Percentiles rank a stretch among this genome's conserved stretches.
phyloP scores from a whole-genome alignment of 1,140 invertebrate species.

The Sitobion miscanthi region DNA sequence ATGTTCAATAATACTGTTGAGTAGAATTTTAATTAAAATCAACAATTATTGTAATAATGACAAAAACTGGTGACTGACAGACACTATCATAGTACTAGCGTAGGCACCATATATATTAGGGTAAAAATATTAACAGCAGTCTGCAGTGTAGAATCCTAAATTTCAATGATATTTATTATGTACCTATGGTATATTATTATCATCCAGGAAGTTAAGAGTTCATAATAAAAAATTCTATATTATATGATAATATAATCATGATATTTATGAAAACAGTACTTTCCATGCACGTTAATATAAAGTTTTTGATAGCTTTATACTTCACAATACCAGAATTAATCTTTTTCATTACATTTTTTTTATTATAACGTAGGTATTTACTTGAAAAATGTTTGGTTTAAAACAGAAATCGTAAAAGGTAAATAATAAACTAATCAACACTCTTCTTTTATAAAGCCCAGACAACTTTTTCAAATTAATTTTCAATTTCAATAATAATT shows the following conservation, averaged over 20 bases:
- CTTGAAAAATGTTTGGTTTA: neutral
- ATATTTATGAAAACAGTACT: neutral
- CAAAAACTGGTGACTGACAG: neutral
- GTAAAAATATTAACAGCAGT: neutral
- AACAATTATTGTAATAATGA: neutral
- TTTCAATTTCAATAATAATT: neutral
- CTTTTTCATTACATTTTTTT: neutral
- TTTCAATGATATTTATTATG: neutral
- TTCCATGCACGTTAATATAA: neutral
- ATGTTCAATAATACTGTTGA: neutral
- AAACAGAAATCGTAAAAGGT: neutral
- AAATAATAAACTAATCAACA: constrained; percentile 11
- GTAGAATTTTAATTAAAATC: neutral
- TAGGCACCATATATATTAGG: neutral
- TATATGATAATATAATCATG: no score
- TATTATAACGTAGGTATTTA: neutral
- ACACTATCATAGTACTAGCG: neutral
- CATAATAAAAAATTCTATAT: neutral
- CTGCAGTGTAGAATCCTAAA: neutral
- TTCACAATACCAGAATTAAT: neutral
- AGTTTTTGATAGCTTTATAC: neutral
- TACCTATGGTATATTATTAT: neutral
- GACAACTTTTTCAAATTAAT: neutral
- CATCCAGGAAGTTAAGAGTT: neutral
- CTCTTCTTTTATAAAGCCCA: neutral